Conservation (phyloP, 2,113 vertebrate species). For the Gambusia affinis region DNA sequence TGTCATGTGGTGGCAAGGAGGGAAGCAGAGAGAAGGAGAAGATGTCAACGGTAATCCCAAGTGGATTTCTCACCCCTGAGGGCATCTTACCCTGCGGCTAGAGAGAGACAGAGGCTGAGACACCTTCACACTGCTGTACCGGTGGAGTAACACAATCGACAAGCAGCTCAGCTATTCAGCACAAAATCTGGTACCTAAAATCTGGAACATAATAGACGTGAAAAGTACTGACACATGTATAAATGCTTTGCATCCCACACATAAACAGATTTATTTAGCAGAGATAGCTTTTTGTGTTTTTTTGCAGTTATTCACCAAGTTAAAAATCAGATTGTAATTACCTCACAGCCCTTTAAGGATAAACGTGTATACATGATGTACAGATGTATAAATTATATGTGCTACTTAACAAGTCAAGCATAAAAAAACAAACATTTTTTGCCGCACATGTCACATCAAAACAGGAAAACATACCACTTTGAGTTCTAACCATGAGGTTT, state of each 20-base stretch:
- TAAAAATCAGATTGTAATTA: not conserved
- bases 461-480: not conserved
- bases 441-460: not conserved
- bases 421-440: too few species aligned
- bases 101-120: slow-evolving; percentile 23
- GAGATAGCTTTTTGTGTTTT: too few species aligned
- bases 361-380: too few species aligned
- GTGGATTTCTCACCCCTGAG: slow-evolving; percentile 54
- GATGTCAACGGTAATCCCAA: slow-evolving; percentile 62
- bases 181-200: slow-evolving; percentile 29
- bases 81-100: slow-evolving; percentile 62
- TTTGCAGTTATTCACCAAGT: not conserved
- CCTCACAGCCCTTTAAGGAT: too few species aligned
- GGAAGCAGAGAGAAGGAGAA: slow-evolving; percentile 34
- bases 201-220: slow-evolving; percentile 15
- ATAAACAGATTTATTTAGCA: not conserved
- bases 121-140: slow-evolving; percentile 30
- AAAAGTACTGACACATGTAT: slow-evolving; percentile 28
- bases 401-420: not conserved
- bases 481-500: too few species aligned
- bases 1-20: slow-evolving; percentile 34
- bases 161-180: slow-evolving; percentile 32
- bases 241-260: slow-evolving; percentile 23
- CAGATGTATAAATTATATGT: not conserved
- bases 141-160: slow-evolving; percentile 25